Percentiles rank a stretch among this genome's conserved stretches.
Evolutionary conservation across 2,113 vertebrate species (phyloP).

Genomic region (Sturnira hondurensis): DNA sequence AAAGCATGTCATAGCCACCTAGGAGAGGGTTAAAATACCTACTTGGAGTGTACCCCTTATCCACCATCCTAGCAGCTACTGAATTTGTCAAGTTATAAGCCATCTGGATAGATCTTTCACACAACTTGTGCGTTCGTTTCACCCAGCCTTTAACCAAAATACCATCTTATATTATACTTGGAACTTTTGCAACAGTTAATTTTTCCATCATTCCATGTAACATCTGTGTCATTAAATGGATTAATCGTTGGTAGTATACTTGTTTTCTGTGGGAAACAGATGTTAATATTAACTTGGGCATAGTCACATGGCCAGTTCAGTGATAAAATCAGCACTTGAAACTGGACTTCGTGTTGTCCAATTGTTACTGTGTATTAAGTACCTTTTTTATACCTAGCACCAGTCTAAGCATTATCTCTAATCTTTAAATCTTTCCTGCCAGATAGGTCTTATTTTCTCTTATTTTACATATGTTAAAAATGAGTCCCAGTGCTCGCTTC

Average conservation of each 20-base stretch:
- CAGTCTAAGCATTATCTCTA: not conserved
- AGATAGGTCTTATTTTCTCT: not conserved
- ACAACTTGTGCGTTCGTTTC: not conserved
- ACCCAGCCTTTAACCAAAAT: not conserved
- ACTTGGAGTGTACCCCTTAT: not conserved
- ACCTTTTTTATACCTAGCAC: not conserved
- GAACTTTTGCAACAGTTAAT: not conserved
- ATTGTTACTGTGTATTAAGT: not conserved
- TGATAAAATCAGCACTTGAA: not conserved
- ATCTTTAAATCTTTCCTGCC: not conserved
- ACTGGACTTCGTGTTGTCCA: not conserved
- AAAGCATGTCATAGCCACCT: not conserved
- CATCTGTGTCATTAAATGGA: not conserved
- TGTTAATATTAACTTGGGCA: not conserved
- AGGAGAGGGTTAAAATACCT: not conserved
- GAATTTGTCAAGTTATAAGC: not conserved
- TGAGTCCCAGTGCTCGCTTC: no score
- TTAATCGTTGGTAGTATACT: not conserved
- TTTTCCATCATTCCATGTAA: not conserved
- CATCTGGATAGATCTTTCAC: not conserved
- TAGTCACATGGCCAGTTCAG: not conserved
- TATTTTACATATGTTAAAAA: not conserved
- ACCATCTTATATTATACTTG: not conserved
- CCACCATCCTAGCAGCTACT: not conserved
- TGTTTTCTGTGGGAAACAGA: not conserved